Conservation (phyloP, 2,797 vertebrate genomes). For the Sylvia borin region DNA sequence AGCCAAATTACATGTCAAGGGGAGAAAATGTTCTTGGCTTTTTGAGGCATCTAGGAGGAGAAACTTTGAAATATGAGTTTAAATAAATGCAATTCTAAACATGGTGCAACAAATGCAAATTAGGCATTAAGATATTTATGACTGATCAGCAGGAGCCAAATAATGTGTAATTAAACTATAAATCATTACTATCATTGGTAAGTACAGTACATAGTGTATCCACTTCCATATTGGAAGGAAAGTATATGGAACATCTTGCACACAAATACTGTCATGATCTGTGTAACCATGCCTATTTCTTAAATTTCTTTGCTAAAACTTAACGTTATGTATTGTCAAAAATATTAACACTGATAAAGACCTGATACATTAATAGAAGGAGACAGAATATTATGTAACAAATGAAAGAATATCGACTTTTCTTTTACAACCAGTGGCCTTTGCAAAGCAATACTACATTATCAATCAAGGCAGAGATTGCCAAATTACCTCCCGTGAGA, state of each 20-base stretch:
- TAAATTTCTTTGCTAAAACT: not conserved
- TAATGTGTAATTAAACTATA: conserved; percentile 5
- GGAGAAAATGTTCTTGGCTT: conserved; percentile 46
- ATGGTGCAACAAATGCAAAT: conserved; percentile 26
- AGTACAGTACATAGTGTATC: not conserved
- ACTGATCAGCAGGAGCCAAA: conserved; percentile 10
- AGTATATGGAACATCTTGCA: not conserved
- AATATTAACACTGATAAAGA: not conserved
- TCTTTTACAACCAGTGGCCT: not conserved
- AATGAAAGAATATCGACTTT: not conserved
- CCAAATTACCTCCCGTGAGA: not conserved
- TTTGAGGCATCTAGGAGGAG: not conserved
- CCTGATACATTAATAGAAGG: not conserved
- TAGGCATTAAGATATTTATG: conserved; percentile 24
- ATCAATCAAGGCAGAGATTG: not conserved
- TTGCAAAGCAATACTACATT: not conserved
- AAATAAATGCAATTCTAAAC: conserved; percentile 25
- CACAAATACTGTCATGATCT: not conserved
- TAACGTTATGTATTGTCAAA: not conserved
- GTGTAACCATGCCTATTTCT: not conserved
- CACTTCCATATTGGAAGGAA: not conserved
- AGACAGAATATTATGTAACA: not conserved
- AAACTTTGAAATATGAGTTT: not conserved
- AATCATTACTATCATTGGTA: not conserved
- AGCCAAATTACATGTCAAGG: conserved; percentile 9